Evolutionary conservation across 2,797 vertebrate genomes (phyloP), one percentile per base, ranked within the genome.

Genomic region (Aeoliscus strigatus): DNA sequence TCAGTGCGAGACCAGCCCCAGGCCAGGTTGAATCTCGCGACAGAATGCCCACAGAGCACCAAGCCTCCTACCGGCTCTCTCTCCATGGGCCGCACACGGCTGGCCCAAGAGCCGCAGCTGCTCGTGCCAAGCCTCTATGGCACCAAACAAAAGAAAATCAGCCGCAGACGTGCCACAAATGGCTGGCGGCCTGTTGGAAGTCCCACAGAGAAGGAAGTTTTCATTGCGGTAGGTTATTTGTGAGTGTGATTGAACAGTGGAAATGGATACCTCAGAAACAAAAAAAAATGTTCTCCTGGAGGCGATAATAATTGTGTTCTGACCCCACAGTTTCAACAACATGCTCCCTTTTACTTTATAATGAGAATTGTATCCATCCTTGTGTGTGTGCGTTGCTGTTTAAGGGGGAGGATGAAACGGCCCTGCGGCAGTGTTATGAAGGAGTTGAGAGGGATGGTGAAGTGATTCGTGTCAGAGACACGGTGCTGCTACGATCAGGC

Each of bases 211-310:
- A 99, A 91, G 84, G 94, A 94, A 0, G 95, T 99, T 55, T 98
- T 96, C 30, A 90, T 94, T 9, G 89, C 96, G 91, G 96, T 98
- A 85, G 54, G 96, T 90, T n/a, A n/a, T n/a, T n/a, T n/a, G n/a
- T n/a, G n/a, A n/a, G n/a, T n/a, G n/a, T n/a, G n/a, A n/a, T n/a
- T n/a, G n/a, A n/a, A n/a, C n/a, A n/a, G n/a, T n/a, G n/a, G n/a
- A n/a, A n/a, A n/a, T n/a, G n/a, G n/a, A n/a, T n/a, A n/a, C n/a
- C n/a, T n/a, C n/a, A 65, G 43, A 56, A 71, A 60, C 34, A 27
- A n/a, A n/a, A n/a, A n/a, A n/a, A n/a, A n/a, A n/a, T n/a, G n/a
- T n/a, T n/a, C n/a, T n/a, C n/a, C n/a, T n/a, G n/a, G n/a, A n/a
- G n/a, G n/a, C n/a, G n/a, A n/a, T n/a, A n/a, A n/a, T n/a, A n/a